phyloP scores from a whole-genome alignment of 2,113 vertebrate genomes.

The Amphiprion percula region DNA sequence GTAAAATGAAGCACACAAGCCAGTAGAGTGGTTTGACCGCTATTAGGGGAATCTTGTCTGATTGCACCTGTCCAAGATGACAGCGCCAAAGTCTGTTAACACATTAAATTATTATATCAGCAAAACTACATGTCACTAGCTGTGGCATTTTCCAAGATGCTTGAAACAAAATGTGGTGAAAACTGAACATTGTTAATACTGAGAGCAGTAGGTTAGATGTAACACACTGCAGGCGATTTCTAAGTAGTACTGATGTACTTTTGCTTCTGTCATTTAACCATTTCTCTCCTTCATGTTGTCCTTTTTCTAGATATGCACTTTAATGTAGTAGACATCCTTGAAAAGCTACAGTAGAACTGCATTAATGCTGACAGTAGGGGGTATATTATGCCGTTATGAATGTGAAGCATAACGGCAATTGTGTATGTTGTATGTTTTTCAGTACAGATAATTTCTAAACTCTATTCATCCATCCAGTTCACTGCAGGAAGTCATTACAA shows the following conservation, averaged over 20 bases:
- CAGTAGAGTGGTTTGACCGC: background rate
- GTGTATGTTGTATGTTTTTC: no score
- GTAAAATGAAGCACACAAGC: no score
- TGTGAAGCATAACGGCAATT: no score
- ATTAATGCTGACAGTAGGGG: no score
- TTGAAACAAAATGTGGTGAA: background rate
- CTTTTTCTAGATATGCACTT: background rate
- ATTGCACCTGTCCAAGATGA: background rate
- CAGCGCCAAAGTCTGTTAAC: background rate
- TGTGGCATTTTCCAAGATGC: background rate
- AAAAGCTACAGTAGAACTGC: no score
- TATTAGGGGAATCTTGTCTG: background rate
- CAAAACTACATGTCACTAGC: background rate
- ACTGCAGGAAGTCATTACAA: no score
- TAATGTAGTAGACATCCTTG: background rate
- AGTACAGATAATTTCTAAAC: no score
- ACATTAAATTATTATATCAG: background rate
- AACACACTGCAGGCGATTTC: constrained; percentile 20
- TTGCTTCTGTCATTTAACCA: background rate
- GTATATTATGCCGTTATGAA: no score
- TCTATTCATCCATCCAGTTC: no score
- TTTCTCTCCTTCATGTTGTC: background rate
- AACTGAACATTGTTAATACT: background rate
- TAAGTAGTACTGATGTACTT: background rate
- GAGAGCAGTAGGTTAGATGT: constrained; percentile 9